Percentiles rank a stretch among this genome's conserved stretches.
Conservation (phyloP, 1,140 invertebrate species). For the Drosophila pectinifera region DNA sequence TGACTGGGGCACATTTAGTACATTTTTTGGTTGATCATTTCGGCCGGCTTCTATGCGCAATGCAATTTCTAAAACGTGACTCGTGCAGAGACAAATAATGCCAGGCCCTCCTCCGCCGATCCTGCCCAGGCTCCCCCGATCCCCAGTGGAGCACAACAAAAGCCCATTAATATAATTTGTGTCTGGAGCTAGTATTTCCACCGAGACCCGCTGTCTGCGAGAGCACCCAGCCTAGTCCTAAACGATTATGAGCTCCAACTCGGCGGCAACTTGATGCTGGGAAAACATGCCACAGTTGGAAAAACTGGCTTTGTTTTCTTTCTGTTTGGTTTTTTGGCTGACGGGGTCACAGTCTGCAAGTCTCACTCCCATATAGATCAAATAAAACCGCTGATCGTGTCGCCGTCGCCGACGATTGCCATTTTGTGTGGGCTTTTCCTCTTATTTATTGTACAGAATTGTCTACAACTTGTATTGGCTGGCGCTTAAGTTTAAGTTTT, state of each 20-base stretch:
- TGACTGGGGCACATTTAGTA: slow-evolving; percentile 44
- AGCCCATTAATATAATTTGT: slow-evolving; percentile 79
- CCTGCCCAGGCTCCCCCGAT: slow-evolving; percentile 5
- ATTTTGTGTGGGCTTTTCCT: slow-evolving; percentile 60
- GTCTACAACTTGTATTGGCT: slow-evolving; percentile 43
- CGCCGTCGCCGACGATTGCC: slow-evolving; percentile 45
- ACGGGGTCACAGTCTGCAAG: slow-evolving; percentile 34
- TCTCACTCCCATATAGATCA: slow-evolving; percentile 58
- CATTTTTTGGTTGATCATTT: slow-evolving; percentile 47
- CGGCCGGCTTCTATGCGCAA: slow-evolving; percentile 55
- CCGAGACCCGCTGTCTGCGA: slow-evolving; percentile 22
- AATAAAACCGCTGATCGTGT: slow-evolving; percentile 75
- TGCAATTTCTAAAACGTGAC: slow-evolving; percentile 81
- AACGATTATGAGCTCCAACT: slow-evolving; percentile 62
- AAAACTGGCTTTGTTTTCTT: slow-evolving; percentile 39
- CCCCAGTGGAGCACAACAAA: slow-evolving; percentile 55
- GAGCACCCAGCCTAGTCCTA: slow-evolving; percentile 46
- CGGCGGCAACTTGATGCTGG: slow-evolving; percentile 52
- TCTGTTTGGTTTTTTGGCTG: slow-evolving; percentile 17
- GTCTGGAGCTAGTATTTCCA: slow-evolving; percentile 62
- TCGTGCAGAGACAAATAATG: slow-evolving; percentile 76
- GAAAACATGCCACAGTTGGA: slow-evolving; percentile 62
- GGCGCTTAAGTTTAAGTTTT: slow-evolving; percentile 70
- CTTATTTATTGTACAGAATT: slow-evolving; percentile 55
- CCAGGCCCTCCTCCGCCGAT: slow-evolving; percentile 18